Evolutionary conservation across 2,888 invertebrate genomes (phyloP).

Genomic region (Lepetodrilus schrolli): DNA sequence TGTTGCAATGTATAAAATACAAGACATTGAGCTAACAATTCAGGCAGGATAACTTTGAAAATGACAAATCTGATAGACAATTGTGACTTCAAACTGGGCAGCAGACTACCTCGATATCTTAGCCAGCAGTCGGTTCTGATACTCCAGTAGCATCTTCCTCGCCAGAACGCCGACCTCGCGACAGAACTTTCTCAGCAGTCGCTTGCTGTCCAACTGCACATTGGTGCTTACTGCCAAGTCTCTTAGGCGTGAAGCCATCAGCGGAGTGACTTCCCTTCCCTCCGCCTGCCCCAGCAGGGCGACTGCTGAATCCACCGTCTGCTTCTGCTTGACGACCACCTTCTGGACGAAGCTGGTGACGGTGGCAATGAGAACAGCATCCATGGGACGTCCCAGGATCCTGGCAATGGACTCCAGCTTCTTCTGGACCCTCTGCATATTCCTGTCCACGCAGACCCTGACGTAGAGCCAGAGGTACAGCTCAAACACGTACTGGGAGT

Average conservation of each 20-base stretch:
- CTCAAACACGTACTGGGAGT: constrained; percentile 20
- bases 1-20: no score
- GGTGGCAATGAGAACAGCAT: background rate
- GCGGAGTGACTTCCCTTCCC: constrained; percentile 8
- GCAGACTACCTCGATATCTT: background rate
- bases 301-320: background rate
- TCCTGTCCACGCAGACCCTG: constrained; percentile 9
- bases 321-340: background rate
- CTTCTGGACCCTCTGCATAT: constrained; percentile 7
- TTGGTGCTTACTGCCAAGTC: constrained; percentile 40
- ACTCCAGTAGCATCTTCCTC: constrained; percentile 31
- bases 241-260: constrained; percentile 28
- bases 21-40: no score
- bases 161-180: constrained; percentile 39
- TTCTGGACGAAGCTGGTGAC: constrained; percentile 10
- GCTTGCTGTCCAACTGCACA: constrained; percentile 40
- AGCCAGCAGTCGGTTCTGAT: constrained; percentile 2
- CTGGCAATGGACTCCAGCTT: constrained; percentile 34
- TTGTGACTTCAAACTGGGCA: background rate
- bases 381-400: constrained; percentile 27
- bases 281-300: constrained; percentile 29
- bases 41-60: no score
- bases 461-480: constrained; percentile 12
- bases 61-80: no score
- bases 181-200: constrained; percentile 39